Evolutionary conservation across 1,140 invertebrate genomes (phyloP), one percentile per base, ranked within the genome.

Genomic region (Holotrichia oblita): DNA sequence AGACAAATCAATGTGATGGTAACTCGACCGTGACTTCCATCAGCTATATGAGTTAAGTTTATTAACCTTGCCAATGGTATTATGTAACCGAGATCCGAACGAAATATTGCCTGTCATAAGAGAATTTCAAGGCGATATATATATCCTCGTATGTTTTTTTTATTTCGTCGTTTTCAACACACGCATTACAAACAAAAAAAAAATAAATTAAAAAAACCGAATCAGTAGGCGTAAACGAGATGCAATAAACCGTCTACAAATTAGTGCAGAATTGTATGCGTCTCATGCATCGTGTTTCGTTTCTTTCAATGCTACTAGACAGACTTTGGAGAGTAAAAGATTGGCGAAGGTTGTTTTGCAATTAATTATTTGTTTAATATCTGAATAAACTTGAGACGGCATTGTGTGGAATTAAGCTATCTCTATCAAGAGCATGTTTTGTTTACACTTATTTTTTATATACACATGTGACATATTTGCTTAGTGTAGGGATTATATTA

Each of bases 11-110:
- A 55, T 55, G 14, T 17, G 48, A 17, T 55, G 48, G n/a, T 55
- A 55, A 55, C 17, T 17, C 48, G n/a, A 55, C 48, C 48, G 17
- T 55, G 48, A 55, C 48, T 55, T 17, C 48, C 48, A 17, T 55
- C 48, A 55, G 17, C 48, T 55, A 17, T 17, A 55, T 17, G n/a
- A 55, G 48, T n/a, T 17, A 55, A 55, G 48, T 55, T 55, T 55
- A 55, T 55, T 55, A 55, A 55, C 48, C 48, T 55, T 55, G 48
- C 48, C 48, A 44, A 44, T 10, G 9, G 42, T 44, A 55, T 55
- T 55, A 55, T 55, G 48, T 55, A 55, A 55, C 48, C 48, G 48
- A 55, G 12, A 55, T 55, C 48, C 14, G 48, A 55, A 55, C 48
- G 17, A 55, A 14, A 55, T 17, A 55, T 55, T 17, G 48, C 48